Evolutionary conservation across 2,888 invertebrate genomes (phyloP).

Genomic region (Lepidochrysops patricia): DNA sequence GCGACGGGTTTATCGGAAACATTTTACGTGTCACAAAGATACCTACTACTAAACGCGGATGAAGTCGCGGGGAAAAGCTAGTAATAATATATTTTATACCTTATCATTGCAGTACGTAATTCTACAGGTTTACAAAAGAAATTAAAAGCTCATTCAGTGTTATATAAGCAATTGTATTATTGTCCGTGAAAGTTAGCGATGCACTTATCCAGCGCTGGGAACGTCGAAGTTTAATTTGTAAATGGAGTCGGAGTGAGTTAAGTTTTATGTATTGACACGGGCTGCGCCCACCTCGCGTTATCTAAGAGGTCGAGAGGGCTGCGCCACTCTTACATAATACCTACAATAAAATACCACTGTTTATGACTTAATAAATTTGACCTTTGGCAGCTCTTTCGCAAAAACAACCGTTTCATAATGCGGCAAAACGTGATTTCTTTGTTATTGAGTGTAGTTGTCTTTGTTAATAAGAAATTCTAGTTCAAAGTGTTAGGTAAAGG

Average conservation of each 20-base stretch:
- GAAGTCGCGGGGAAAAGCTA: too few relatives aligned
- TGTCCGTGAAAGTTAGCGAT: too few relatives aligned
- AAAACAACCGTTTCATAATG: not conserved
- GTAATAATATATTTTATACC: too few relatives aligned
- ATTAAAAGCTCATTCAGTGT: not conserved
- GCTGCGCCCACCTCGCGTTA: not conserved
- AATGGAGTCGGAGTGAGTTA: not conserved
- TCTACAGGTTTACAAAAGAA: not conserved
- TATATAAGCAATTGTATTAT: too few relatives aligned
- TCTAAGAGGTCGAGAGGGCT: slow-evolving; percentile 4
- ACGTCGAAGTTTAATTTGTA: not conserved
- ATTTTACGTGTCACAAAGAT: too few relatives aligned
- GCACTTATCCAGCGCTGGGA: not conserved
- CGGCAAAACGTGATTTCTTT: not conserved
- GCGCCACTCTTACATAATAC: slow-evolving; percentile 5
- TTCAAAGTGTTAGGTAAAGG: too few relatives aligned
- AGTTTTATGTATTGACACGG: not conserved
- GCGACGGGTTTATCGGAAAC: too few relatives aligned
- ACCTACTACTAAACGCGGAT: too few relatives aligned
- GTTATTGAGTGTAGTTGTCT: too few relatives aligned
- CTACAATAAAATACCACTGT: not conserved
- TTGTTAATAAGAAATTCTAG: too few relatives aligned
- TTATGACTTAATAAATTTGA: not conserved
- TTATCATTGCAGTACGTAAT: too few relatives aligned
- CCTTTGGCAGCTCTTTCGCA: not conserved